Evolutionary conservation across 1,140 invertebrate genomes (phyloP), one percentile per base, ranked within the genome.

Genomic region (Pentalonia nigronervosa): DNA sequence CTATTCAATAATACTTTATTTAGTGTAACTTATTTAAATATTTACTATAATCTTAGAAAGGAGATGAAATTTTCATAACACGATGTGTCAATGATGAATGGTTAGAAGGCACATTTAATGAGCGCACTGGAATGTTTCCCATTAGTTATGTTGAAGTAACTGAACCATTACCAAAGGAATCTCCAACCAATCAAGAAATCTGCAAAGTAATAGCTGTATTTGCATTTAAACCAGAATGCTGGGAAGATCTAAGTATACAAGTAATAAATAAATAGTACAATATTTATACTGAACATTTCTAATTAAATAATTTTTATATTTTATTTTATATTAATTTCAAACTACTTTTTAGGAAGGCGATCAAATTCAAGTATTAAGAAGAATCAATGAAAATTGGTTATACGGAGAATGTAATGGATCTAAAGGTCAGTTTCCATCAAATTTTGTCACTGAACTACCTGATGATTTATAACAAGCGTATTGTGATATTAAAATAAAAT

Each of bases 331-430:
- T n/a, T 48, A 30, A 90, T 20, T 41, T 30, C 6, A 23, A 94
- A 93, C 95, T 83, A 60, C 95, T 93, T 96, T 96, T 91, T 94
- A 96, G 96, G 96, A 96, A 94, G 97, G 97, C 41, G 97, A 97
- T 94, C 96, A 96, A 93, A 97, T 98, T 84, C 96, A 96, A 93
- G 96, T 98, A 84, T 95, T 97, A 86, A 96, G 96, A 91, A 96
- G 96, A 95, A 96, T 98, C 94, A 97, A 97, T 94, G 96, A 97
- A 34, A 97, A 98, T 94, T 98, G 98, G 98, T 96, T 98, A 30
- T 97, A 96, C 94, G 98, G 98, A 53, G 96, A 97, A 94, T 96
- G 96, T 90, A 95, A 96, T 88, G 96, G 96, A 45, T 95, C 95
- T 92, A 96, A 95, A 94, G 98, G 98, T 83, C 97, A 98, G 94